Evolutionary conservation across 2,113 vertebrate species (phyloP).

Genomic region (Dicaeum eximium): DNA sequence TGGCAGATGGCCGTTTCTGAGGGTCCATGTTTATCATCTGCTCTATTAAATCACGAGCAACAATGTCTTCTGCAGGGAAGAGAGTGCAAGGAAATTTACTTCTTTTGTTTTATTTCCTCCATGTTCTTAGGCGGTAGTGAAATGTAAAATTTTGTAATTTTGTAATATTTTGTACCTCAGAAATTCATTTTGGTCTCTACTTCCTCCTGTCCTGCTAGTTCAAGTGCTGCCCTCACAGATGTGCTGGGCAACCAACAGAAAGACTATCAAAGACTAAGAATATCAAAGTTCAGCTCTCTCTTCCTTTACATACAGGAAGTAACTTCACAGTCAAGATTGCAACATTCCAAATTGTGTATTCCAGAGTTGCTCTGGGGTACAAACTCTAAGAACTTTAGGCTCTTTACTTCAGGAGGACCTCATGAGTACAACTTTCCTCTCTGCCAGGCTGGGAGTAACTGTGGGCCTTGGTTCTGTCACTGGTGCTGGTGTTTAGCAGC

Average conservation of each 20-base stretch:
- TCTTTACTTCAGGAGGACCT: background rate
- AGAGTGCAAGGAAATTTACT: background rate
- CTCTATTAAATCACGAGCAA: conserved; percentile 88
- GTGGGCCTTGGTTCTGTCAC: background rate
- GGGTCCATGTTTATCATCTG: conserved; percentile 92
- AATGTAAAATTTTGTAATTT: background rate
- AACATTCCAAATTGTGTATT: background rate
- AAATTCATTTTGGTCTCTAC: background rate
- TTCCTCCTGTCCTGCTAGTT: background rate
- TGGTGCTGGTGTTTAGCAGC: background rate
- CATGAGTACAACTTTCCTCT: background rate
- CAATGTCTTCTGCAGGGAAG: conserved; percentile 78
- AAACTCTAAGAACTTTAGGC: background rate
- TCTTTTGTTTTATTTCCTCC: background rate
- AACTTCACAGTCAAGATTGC: background rate
- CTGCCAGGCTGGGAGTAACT: background rate
- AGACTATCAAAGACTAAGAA: background rate
- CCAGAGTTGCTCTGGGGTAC: background rate
- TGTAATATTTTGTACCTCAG: background rate
- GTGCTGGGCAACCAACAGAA: background rate
- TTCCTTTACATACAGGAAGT: background rate
- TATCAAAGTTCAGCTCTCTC: background rate
- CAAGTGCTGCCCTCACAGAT: background rate
- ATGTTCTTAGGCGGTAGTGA: background rate
- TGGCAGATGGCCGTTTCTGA: conserved; percentile 84